phyloP scores from a whole-genome alignment of 2,888 invertebrate species.

The Alviniconcha strummeri region DNA sequence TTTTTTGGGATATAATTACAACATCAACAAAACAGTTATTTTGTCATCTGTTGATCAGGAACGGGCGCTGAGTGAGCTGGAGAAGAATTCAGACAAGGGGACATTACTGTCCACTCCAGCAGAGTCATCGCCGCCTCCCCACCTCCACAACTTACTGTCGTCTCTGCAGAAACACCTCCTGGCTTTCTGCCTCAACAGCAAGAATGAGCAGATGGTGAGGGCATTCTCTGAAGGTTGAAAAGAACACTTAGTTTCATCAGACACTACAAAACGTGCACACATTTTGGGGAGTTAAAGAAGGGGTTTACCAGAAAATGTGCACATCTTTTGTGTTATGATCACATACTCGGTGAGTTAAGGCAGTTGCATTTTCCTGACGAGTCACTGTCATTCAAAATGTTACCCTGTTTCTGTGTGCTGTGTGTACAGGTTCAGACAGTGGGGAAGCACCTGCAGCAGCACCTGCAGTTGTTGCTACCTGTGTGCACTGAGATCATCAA shows the following conservation, averaged over 20 bases:
- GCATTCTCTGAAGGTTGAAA: neutral
- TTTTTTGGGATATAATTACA: too few species aligned
- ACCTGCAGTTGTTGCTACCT: slow-evolving; percentile 69
- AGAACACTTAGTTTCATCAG: too few species aligned
- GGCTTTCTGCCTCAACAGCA: slow-evolving; percentile 74
- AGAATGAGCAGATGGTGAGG: slow-evolving; percentile 31
- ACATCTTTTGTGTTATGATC: too few species aligned
- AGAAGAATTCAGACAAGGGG: slow-evolving; percentile 60
- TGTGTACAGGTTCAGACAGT: slow-evolving; percentile 39
- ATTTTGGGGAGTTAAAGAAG: too few species aligned
- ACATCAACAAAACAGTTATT: too few species aligned
- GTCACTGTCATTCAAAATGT: too few species aligned
- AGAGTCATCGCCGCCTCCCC: slow-evolving; percentile 63
- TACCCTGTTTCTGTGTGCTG: neutral
- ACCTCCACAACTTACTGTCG: slow-evolving; percentile 77
- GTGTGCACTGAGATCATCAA: slow-evolving; percentile 63
- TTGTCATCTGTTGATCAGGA: slow-evolving; percentile 61
- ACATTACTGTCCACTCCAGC: slow-evolving; percentile 23
- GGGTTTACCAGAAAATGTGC: too few species aligned
- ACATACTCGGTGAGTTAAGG: too few species aligned
- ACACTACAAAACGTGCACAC: too few species aligned
- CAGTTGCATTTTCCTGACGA: too few species aligned
- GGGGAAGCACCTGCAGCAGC: slow-evolving; percentile 69
- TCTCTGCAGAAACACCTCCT: slow-evolving; percentile 79
- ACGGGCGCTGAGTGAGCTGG: slow-evolving; percentile 69